Evolutionary conservation across 30 jellyfish, hydroid and myxozoan genomes (phyloP), one percentile per base, ranked within the genome.

Genomic region (Rhopilema esculentum): DNA sequence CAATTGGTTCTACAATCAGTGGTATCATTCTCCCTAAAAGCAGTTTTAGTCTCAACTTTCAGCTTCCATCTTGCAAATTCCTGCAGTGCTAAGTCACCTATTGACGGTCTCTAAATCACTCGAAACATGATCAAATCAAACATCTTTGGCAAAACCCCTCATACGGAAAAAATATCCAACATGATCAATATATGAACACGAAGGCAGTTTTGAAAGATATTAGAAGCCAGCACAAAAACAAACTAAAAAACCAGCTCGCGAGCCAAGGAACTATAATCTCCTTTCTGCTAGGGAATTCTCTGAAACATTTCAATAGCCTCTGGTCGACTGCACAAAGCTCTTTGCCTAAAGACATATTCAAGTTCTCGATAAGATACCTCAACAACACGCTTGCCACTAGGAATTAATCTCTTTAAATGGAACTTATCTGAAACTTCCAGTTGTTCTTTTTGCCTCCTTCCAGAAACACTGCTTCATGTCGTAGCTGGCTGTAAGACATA

Each of bases 401-500:
- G n/a, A n/a, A n/a, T n/a, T n/a, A n/a, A n/a, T n/a, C n/a, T n/a
- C n/a, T n/a, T n/a, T n/a, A n/a, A n/a, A n/a, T n/a, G n/a, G n/a
- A n/a, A n/a, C n/a, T n/a, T n/a, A n/a, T n/a, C n/a, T n/a, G n/a
- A n/a, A n/a, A n/a, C n/a, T n/a, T n/a, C n/a, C n/a, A n/a, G n/a
- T 12, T 40, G 57, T 40, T 40, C 12, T 6, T 40, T 40, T 40
- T 40, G 12, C 12, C 57, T 40, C 57, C 57, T 40, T 40, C 12
- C 75, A 64, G 75, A 26, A 26, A 64, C 75, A 2, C 16, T 64
- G 32, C 75, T 64, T 64, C 16, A 26, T 64, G 75, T 64, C 28
- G 75, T 64, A 64, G 75, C 75, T 64, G 75, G 75, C 16, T 64
- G 15, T 26, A 64, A 64, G 75, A 2, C 75, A 16, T 64, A 64